Percentiles rank a stretch among this genome's conserved stretches.
Conservation (phyloP, 2,797 vertebrate genomes). For the Anguilla marmorata region DNA sequence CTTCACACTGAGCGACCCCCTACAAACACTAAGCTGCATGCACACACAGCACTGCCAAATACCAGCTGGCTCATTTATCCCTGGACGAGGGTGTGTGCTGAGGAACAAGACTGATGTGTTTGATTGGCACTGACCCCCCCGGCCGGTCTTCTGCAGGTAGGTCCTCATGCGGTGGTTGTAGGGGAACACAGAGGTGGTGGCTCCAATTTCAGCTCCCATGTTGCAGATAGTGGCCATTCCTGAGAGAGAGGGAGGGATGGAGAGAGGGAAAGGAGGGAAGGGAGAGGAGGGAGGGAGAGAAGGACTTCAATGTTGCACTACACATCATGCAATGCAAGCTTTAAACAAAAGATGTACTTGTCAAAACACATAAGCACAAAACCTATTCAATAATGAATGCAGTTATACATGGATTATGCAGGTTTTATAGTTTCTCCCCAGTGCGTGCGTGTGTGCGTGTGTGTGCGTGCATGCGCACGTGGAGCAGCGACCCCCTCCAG, state of each 20-base stretch:
- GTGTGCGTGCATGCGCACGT: constrained; percentile 17
- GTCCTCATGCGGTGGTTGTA: constrained; percentile 70
- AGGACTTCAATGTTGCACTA: neutral
- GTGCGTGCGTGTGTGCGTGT: constrained; percentile 46
- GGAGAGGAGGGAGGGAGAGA: too few species aligned
- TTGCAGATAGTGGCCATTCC: constrained; percentile 99
- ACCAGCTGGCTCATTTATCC: neutral
- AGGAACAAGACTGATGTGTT: neutral
- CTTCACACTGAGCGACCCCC: neutral
- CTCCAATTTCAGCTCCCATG: constrained; percentile 96
- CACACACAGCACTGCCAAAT: neutral
- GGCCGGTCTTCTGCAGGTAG: constrained; percentile 54
- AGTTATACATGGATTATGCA: neutral
- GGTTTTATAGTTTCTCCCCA: neutral
- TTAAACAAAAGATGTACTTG: too few species aligned
- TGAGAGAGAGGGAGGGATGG: constrained; percentile 46
- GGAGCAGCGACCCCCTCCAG: constrained; percentile 35
- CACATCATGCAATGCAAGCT: neutral
- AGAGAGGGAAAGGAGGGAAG: neutral
- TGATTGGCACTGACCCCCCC: constrained; percentile 71
- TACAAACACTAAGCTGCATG: neutral
- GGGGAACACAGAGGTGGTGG: constrained; percentile 57
- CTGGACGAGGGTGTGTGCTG: neutral
- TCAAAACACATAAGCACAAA: neutral
- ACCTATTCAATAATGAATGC: neutral